Percentiles rank a stretch among this genome's conserved stretches.
These are phyloP conservation scores for Encarsia formosa DNA, from an alignment of 2,888 invertebrate species.

Conservation along the genomic window DNA sequence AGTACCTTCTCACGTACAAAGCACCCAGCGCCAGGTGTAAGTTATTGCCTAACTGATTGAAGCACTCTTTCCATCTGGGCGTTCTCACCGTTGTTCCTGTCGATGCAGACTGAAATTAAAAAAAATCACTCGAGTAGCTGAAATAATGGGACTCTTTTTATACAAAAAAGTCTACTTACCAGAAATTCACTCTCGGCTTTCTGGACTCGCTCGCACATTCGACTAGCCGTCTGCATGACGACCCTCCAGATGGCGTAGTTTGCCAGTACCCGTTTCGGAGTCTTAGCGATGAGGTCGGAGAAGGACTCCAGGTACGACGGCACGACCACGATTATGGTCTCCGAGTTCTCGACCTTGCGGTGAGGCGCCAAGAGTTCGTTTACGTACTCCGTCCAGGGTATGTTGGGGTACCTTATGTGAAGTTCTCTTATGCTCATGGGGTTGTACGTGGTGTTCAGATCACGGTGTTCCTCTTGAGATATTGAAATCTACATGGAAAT, in stretches of 20 bases:
- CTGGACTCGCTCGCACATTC: slow-evolving; percentile 1
- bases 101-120: slow-evolving; percentile 66
- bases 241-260: slow-evolving; percentile 55
- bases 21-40: slow-evolving; percentile 74
- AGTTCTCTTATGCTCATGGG: slow-evolving; percentile 75
- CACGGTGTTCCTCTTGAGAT: slow-evolving; percentile 80
- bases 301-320: slow-evolving; percentile 51
- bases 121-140: too few relatives aligned
- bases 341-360: slow-evolving; percentile 60
- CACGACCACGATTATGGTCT: slow-evolving; percentile 76
- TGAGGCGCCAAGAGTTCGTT: slow-evolving; percentile 69
- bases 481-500: slow-evolving; percentile 29
- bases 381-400: slow-evolving; percentile 77
- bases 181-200: neutral
- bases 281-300: slow-evolving; percentile 8
- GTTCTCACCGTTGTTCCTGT: slow-evolving; percentile 79
- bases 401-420: slow-evolving; percentile 67
- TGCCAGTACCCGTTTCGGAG: slow-evolving; percentile 50
- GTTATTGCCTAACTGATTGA: slow-evolving; percentile 73
- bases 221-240: neutral
- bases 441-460: slow-evolving; percentile 82
- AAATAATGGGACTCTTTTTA: too few relatives aligned
- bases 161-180: too few relatives aligned
- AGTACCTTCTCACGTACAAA: slow-evolving; percentile 80
- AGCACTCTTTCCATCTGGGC: slow-evolving; percentile 89